These are phyloP conservation scores for Girardia tigrina DNA, from an alignment of 2,888 invertebrate genomes.

Conservation along the genomic window DNA sequence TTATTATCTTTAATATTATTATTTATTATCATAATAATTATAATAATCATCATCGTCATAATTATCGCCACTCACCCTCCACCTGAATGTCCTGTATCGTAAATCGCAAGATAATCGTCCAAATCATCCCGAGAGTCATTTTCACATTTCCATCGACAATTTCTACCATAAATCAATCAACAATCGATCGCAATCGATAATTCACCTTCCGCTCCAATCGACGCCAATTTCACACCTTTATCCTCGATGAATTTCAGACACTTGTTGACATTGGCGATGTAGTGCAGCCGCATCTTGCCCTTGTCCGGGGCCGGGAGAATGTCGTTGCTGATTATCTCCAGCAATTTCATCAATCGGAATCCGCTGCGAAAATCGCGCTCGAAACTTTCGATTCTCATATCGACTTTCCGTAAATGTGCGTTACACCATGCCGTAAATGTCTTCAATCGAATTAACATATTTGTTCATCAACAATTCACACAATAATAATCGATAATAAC, in stretches of 20 bases:
- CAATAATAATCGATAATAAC: no score
- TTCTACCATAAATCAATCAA: constrained; percentile 56
- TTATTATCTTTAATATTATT: no score
- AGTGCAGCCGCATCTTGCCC: constrained; percentile 95
- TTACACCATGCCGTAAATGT: constrained; percentile 99
- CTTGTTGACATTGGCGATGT: constrained; percentile 98
- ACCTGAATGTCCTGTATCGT: constrained; percentile 99
- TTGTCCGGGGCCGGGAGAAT: constrained; percentile 95
- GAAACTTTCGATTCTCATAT: constrained; percentile 94
- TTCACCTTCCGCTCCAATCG: constrained; percentile 95
- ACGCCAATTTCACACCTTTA: constrained; percentile 94
- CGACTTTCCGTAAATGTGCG: constrained; percentile 95
- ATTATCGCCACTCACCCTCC: no score
- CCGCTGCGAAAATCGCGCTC: constrained; percentile 99
- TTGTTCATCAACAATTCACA: no score
- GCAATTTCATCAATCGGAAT: constrained; percentile 89
- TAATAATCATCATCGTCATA: no score
- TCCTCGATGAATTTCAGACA: constrained; percentile 94
- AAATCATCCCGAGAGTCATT: constrained; percentile 99
- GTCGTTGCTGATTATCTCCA: constrained; percentile 88
- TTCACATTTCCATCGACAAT: constrained; percentile 98
- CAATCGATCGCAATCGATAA: background rate
- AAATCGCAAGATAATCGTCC: constrained; percentile 98
- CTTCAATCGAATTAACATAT: constrained; percentile 54
- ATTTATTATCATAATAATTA: no score